Base-by-base conservation (phyloP, 2,797 vertebrate genomes). In the Acanthurus lineatus region DNA sequence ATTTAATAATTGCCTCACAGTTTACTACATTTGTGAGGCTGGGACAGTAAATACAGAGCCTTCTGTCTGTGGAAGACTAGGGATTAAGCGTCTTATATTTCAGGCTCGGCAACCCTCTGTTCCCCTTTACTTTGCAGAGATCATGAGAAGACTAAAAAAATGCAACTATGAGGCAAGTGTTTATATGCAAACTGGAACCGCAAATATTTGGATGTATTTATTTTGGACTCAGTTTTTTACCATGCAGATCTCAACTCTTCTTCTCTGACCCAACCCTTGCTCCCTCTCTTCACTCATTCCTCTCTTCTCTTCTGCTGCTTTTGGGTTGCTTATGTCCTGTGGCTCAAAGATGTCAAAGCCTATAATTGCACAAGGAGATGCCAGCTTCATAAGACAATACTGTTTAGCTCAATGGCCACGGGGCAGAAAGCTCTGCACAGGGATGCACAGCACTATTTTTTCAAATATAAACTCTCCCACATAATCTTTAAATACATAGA, bases 1-100 rank as follows among this genome's bases (percentile, higher is more conserved):
- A 66, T 85, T 75, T 65, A 61, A 54, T 93, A 90, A 91, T 90
- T 91, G 85, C 86, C 81, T 73, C 73, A 70, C 67, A 73, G 72
- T 74, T 69, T 54, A 60, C 76, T 82, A 73, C 79, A 64, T 92
- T 86, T 69, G 56, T 68, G 25, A 85, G 91, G 69, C 81, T 67
- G 74, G 65, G 72, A 63, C 52, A 2, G 44, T 74, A 89, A 91
- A 90, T 90, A 67, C 83, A 57, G 61, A 82, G 54, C 67, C 71
- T 58, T 59, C 73, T 85, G 81, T 88, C 68, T 77, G 75, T 56
- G 51, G 32, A 86, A 77, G 22, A 51, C 47, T 8, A 42, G n/a
- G 58, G 62, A 85, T 90, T 90, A 75, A 72, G 45, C 45, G 44
- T 47, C 45, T 87, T 91, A 89, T 91, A 89, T 90, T 89, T 91